A percentile compares a stretch with the other conserved stretches of the same genome.
phyloP scores from a whole-genome alignment of 1,140 invertebrate species.

The Stegodyphus mimosarum region DNA sequence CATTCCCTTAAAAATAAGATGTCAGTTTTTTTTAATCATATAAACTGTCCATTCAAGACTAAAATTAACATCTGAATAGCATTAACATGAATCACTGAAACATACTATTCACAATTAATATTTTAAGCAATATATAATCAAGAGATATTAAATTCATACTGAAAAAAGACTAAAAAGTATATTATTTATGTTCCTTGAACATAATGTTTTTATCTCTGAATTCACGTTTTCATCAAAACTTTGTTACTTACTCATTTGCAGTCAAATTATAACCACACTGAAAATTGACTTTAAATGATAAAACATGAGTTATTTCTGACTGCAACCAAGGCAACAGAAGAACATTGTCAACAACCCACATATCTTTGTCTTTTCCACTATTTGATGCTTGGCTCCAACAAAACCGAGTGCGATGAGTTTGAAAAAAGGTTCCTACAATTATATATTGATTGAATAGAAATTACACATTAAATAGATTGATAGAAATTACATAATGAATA shows the following conservation, averaged over 20 bases:
- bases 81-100: slow-evolving; percentile 62
- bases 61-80: neutral
- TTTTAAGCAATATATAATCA: no score
- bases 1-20: no score
- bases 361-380: slow-evolving; percentile 65
- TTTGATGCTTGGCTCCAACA: slow-evolving; percentile 68
- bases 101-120: slow-evolving; percentile 62
- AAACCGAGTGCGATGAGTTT: slow-evolving; percentile 63
- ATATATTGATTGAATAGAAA: no score
- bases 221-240: neutral
- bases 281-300: slow-evolving; percentile 65
- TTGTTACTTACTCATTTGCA: slow-evolving; percentile 44
- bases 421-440: slow-evolving; percentile 61
- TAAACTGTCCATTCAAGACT: neutral
- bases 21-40: no score
- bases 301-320: slow-evolving; percentile 63
- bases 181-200: no score
- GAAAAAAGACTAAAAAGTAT: no score
- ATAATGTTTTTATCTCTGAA: no score
- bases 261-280: slow-evolving; percentile 52
- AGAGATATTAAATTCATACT: no score
- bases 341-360: slow-evolving; percentile 68
- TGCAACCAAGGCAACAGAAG: slow-evolving; percentile 65
- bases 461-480: no score
- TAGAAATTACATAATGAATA: no score